These are phyloP conservation scores for Lophius americanus DNA, from an alignment of 2,797 vertebrate species.

Conservation along the genomic window DNA sequence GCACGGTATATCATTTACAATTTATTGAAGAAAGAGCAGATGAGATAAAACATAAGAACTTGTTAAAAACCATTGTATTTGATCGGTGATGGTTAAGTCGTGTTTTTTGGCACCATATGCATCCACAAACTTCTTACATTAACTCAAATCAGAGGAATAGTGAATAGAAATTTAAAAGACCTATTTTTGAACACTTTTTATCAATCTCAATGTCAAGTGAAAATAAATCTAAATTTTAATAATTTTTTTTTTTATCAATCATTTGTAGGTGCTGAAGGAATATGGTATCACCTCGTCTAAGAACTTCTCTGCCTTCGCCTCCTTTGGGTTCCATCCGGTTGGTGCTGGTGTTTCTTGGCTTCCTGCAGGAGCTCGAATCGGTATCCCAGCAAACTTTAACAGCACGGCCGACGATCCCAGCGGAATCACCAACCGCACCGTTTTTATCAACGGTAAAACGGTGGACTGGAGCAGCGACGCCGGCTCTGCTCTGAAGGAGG, in stretches of 20 bases:
- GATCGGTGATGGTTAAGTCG: not conserved
- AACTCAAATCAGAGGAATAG: not conserved
- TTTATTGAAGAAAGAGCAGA: not conserved
- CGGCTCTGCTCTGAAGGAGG: conserved; percentile 82
- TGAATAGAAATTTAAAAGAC: not conserved
- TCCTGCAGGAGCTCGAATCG: conserved; percentile 85
- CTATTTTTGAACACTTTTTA: not conserved
- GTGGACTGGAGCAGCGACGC: conserved; percentile 85
- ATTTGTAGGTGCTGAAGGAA: conserved; percentile 82
- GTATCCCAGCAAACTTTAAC: conserved; percentile 91
- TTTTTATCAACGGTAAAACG: conserved; percentile 84
- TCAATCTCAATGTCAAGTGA: not conserved
- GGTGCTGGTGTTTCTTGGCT: conserved; percentile 90
- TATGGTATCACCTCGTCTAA: conserved; percentile 62
- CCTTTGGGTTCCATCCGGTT: conserved; percentile 90
- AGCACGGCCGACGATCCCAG: conserved; percentile 68
- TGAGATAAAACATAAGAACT: not conserved
- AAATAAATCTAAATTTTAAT: not conserved
- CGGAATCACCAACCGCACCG: conserved; percentile 80
- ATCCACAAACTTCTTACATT: not conserved
- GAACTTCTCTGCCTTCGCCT: conserved; percentile 83
- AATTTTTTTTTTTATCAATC: not conserved
- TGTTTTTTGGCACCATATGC: not conserved
- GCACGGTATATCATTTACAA: not conserved
- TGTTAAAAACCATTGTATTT: not conserved